Conservation (phyloP, 2,113 vertebrate genomes). For the Orcinus orca region DNA sequence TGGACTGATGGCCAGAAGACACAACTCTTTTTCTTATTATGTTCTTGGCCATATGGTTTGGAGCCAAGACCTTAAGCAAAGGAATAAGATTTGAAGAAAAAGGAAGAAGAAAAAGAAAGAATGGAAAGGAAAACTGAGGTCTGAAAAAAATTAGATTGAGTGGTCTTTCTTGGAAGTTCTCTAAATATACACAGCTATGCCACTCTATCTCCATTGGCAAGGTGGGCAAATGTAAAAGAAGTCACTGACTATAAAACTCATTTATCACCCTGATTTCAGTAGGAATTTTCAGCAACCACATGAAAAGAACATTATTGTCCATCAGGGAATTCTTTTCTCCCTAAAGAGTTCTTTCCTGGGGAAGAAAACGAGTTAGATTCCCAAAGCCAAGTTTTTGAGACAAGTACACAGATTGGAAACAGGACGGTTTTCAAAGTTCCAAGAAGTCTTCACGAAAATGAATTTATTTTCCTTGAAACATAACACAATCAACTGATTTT, state of each 20-base stretch:
- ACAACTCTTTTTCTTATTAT: not conserved
- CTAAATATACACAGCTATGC: not conserved
- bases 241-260: not conserved
- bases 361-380: slow-evolving; percentile 38
- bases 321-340: not conserved
- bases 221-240: not conserved
- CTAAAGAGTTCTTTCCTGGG: slow-evolving; percentile 17
- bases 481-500: slow-evolving; percentile 55
- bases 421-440: not conserved
- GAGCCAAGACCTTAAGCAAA: not conserved
- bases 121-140: not conserved
- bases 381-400: not conserved
- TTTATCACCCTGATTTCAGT: not conserved
- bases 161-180: not conserved
- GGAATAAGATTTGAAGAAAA: not conserved
- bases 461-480: slow-evolving; percentile 69
- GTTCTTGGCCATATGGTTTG: not conserved
- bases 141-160: not conserved
- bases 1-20: not conserved
- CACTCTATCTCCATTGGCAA: not conserved
- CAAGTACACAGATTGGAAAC: slow-evolving; percentile 53
- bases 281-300: not conserved
- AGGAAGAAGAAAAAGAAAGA: not conserved
- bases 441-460: slow-evolving; percentile 16
- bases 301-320: not conserved